Conservation (phyloP, 2,797 vertebrate species). For the Naso thynnoides region DNA sequence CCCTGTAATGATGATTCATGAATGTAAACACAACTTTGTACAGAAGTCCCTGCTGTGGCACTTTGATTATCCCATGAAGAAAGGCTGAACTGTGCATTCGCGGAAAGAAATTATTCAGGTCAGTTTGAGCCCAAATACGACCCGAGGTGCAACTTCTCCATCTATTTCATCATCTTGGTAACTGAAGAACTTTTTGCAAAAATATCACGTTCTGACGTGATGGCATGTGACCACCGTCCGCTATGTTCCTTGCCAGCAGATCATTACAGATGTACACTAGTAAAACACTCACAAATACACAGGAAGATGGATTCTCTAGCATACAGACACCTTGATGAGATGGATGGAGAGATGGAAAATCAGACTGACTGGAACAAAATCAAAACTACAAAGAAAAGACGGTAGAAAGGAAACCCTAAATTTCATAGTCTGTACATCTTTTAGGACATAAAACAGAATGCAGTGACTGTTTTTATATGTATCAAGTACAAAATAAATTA, state of each 20-base stretch:
- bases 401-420: conserved; percentile 26
- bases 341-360: conserved; percentile 42
- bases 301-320: conserved; percentile 45
- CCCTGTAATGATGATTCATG: conserved; percentile 1
- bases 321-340: conserved; percentile 48
- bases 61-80: conserved; percentile 11
- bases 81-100: not conserved
- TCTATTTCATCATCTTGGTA: not conserved
- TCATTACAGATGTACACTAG: conserved; percentile 42
- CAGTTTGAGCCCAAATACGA: conserved; percentile 4
- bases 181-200: conserved; percentile 7
- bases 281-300: conserved; percentile 57
- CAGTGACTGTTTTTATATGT: conserved; percentile 58
- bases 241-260: conserved; percentile 21
- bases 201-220: conserved; percentile 1
- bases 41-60: conserved; percentile 34
- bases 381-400: conserved; percentile 33
- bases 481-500: conserved; percentile 82
- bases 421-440: conserved; percentile 24
- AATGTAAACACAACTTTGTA: conserved; percentile 41
- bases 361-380: conserved; percentile 33
- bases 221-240: not conserved
- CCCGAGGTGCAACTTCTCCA: not conserved
- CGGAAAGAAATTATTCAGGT: not conserved
- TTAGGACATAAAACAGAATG: conserved; percentile 49